These are phyloP conservation scores for Rousettus leschenaultii DNA, from an alignment of 2,113 vertebrate species.

Conservation along the genomic window DNA sequence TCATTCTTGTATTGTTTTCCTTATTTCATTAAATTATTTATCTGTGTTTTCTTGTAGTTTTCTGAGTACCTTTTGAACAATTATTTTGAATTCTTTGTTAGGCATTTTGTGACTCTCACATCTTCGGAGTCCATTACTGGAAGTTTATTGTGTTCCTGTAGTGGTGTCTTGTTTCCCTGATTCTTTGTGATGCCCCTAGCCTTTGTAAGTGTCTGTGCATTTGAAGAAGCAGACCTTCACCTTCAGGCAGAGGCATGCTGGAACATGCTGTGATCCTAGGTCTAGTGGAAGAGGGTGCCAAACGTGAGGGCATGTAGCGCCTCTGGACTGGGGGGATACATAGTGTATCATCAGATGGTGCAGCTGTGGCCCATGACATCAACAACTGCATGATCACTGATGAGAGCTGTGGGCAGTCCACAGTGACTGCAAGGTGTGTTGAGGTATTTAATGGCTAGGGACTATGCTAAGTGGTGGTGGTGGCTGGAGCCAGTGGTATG, in stretches of 20 bases:
- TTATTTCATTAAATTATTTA: background rate
- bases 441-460: background rate
- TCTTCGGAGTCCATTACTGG: background rate
- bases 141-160: background rate
- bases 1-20: background rate
- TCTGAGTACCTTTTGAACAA: background rate
- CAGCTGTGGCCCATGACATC: background rate
- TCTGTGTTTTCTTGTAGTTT: background rate
- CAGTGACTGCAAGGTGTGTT: background rate
- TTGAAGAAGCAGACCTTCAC: background rate
- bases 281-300: background rate
- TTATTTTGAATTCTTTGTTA: background rate
- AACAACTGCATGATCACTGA: background rate
- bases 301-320: background rate
- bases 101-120: background rate
- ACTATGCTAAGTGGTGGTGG: background rate
- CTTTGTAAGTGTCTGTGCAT: background rate
- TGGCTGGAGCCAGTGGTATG: background rate
- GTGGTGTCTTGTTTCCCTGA: background rate
- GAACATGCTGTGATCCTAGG: background rate
- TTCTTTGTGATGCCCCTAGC: background rate
- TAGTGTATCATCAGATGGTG: background rate
- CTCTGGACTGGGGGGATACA: background rate
- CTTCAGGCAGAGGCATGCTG: background rate
- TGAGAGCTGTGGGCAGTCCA: background rate